Evolutionary conservation across 2,888 invertebrate species (phyloP).

Genomic region (Eueremaeus valkanovi): DNA sequence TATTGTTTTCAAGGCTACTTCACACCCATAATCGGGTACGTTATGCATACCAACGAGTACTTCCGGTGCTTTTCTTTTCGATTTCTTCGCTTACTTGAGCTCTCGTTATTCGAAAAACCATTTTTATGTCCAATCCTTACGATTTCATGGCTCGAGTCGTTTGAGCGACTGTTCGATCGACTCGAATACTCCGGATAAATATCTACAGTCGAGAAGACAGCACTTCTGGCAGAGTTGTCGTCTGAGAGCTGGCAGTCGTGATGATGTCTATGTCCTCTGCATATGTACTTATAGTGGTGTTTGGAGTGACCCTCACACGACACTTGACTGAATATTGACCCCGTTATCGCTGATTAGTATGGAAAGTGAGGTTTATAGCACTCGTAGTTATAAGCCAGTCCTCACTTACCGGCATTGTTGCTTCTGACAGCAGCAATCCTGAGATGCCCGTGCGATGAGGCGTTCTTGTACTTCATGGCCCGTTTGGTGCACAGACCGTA

Average conservation of each 20-base stretch:
- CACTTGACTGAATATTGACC: conserved; percentile 39
- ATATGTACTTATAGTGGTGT: conserved; percentile 35
- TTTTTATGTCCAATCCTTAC: neutral
- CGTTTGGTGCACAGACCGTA: conserved; percentile 51
- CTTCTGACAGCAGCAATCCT: neutral
- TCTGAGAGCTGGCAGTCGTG: neutral
- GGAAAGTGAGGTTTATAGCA: neutral
- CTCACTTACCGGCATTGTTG: neutral
- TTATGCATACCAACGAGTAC: conserved; percentile 4
- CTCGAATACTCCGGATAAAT: conserved; percentile 34
- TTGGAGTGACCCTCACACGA: conserved; percentile 38
- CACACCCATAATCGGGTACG: neutral
- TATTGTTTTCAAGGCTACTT: too few relatives aligned
- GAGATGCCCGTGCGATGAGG: conserved; percentile 36
- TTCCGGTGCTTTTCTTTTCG: neutral
- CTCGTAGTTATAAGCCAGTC: neutral
- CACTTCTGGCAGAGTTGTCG: conserved; percentile 17
- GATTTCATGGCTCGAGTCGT: conserved; percentile 11
- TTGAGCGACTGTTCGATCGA: conserved; percentile 4
- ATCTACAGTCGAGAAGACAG: conserved; percentile 36
- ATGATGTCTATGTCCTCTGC: conserved; percentile 34
- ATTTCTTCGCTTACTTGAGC: neutral
- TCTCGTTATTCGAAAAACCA: neutral
- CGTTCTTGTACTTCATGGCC: conserved; percentile 46
- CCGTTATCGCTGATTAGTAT: conserved; percentile 3